These are phyloP conservation scores for Festucalex cinctus DNA, from an alignment of 2,113 vertebrate genomes.

Conservation along the genomic window DNA sequence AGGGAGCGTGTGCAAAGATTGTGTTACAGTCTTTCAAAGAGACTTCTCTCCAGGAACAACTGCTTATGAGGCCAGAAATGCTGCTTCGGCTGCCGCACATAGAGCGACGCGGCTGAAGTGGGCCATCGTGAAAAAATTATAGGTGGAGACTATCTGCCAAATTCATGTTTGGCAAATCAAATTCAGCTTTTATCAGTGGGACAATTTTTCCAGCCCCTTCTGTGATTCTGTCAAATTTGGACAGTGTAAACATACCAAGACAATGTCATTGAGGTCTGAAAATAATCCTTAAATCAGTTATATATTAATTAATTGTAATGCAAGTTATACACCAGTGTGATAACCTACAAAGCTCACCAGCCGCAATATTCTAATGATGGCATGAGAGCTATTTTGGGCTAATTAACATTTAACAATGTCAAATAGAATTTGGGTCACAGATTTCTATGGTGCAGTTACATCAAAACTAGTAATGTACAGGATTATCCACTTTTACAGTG, in stretches of 20 bases:
- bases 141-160: neutral
- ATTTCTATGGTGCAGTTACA: slow-evolving; percentile 19
- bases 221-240: neutral
- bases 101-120: neutral
- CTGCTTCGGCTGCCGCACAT: neutral
- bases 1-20: slow-evolving; percentile 10
- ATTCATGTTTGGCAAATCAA: no score
- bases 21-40: slow-evolving; percentile 14
- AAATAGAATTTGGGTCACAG: slow-evolving; percentile 39
- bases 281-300: slow-evolving; percentile 16
- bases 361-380: slow-evolving; percentile 2
- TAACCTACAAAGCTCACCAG: slow-evolving; percentile 29
- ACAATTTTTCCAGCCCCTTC: neutral
- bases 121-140: neutral
- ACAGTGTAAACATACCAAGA: slow-evolving; percentile 10
- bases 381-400: slow-evolving; percentile 47
- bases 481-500: no score
- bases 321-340: slow-evolving; percentile 20
- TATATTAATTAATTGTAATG: slow-evolving; percentile 28
- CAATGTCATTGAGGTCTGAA: neutral
- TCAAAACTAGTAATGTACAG: slow-evolving; percentile 3
- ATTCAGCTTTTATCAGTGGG: no score
- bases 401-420: slow-evolving; percentile 51
- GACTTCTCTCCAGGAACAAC: neutral
- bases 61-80: neutral